These are phyloP conservation scores for Gopherus evgoodei DNA, from an alignment of 2,113 vertebrate species.

Conservation along the genomic window DNA sequence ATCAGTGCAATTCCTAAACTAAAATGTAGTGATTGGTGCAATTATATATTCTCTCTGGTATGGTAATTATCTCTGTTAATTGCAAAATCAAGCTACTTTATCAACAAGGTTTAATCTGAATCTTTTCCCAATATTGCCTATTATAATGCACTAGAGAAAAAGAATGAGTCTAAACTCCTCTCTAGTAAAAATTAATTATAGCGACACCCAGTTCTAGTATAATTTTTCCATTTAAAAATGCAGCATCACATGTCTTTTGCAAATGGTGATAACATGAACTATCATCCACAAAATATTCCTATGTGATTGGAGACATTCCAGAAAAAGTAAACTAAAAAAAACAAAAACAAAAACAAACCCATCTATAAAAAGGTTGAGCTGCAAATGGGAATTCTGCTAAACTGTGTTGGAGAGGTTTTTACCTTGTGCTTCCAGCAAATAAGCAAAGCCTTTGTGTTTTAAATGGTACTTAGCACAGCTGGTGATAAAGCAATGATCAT, in stretches of 20 bases:
- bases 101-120: conserved; percentile 74
- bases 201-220: conserved; percentile 35
- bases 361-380: neutral
- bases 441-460: neutral
- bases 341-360: neutral
- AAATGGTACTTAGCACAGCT: neutral
- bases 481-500: neutral
- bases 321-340: conserved; percentile 21
- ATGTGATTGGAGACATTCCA: neutral
- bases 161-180: conserved; percentile 13
- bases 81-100: conserved; percentile 73
- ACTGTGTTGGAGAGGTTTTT: neutral
- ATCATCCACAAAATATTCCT: neutral
- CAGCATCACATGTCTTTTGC: neutral
- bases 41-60: conserved; percentile 63
- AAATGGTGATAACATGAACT: conserved; percentile 20
- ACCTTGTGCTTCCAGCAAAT: neutral
- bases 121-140: conserved; percentile 64
- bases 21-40: conserved; percentile 39
- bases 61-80: conserved; percentile 73
- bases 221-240: conserved; percentile 58
- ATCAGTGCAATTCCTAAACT: conserved; percentile 55
- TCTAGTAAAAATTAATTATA: conserved; percentile 46
- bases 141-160: conserved; percentile 61
- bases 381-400: neutral